These are phyloP conservation scores for Philereme transversata DNA, from an alignment of 2,888 invertebrate genomes.

Conservation along the genomic window DNA sequence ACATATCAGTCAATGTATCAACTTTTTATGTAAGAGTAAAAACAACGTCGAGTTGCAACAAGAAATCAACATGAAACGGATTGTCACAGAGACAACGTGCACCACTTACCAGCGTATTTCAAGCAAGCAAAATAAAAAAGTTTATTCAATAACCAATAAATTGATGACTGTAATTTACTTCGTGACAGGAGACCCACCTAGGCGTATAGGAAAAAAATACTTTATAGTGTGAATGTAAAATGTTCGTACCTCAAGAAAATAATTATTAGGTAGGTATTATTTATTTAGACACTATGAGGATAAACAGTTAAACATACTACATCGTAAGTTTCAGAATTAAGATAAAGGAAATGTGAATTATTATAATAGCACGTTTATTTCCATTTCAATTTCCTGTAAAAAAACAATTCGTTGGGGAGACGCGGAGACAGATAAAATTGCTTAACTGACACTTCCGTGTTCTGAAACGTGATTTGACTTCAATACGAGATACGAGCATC, in stretches of 20 bases:
- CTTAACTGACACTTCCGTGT: slow-evolving; percentile 20
- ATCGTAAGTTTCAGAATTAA: too few species aligned
- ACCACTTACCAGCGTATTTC: slow-evolving; percentile 12
- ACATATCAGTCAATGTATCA: slow-evolving; percentile 14
- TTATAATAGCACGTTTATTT: background rate
- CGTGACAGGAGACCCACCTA: slow-evolving; percentile 24
- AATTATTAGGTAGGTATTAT: background rate
- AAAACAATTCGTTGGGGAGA: slow-evolving; percentile 4
- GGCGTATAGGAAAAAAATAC: slow-evolving; percentile 42
- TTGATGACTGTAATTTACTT: slow-evolving; percentile 36
- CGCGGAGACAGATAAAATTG: slow-evolving; percentile 12
- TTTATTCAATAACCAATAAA: slow-evolving; percentile 41
- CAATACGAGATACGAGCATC: slow-evolving; percentile 39
- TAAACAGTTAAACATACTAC: too few species aligned
- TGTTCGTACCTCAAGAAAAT: slow-evolving; percentile 2
- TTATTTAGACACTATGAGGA: background rate
- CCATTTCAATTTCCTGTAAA: slow-evolving; percentile 12
- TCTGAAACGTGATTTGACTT: slow-evolving; percentile 22
- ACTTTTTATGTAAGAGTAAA: slow-evolving; percentile 6
- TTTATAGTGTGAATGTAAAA: slow-evolving; percentile 16
- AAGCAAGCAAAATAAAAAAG: slow-evolving; percentile 18
- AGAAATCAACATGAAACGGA: slow-evolving; percentile 13
- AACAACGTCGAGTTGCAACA: slow-evolving; percentile 13
- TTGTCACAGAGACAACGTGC: slow-evolving; percentile 13
- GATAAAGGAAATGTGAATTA: too few species aligned